phyloP scores from a whole-genome alignment of 2,797 vertebrate genomes.

The Coilia nasus region DNA sequence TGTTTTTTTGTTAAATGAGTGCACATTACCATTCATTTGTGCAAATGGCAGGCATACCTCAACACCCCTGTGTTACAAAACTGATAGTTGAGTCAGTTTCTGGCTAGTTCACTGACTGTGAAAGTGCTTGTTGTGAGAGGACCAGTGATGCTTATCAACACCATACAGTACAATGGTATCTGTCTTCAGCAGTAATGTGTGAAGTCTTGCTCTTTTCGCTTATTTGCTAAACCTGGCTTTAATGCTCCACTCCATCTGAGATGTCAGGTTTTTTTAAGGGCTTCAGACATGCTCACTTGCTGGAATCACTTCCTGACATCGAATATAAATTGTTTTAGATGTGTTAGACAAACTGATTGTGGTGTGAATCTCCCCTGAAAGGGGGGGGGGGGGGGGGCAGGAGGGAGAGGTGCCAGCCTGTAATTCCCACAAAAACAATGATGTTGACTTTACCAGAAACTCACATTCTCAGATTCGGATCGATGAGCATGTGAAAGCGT shows the following conservation, averaged over 20 bases:
- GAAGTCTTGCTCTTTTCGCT: not conserved
- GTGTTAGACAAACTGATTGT: not conserved
- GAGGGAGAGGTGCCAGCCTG: not conserved
- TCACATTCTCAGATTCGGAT: conserved; percentile 2
- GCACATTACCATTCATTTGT: not conserved
- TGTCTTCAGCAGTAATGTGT: not conserved
- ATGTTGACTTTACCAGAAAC: not conserved
- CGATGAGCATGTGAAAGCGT: not conserved
- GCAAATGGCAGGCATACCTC: not conserved
- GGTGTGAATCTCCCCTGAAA: conserved; percentile 1
- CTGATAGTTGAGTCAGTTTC: not conserved
- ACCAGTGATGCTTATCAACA: not conserved
- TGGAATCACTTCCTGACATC: not conserved
- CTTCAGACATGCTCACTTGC: not conserved
- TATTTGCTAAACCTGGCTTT: not conserved
- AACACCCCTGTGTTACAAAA: not conserved
- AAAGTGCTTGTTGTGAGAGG: not conserved
- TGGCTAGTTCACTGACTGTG: not conserved
- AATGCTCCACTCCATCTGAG: not conserved
- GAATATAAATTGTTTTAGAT: not conserved
- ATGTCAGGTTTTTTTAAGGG: not conserved
- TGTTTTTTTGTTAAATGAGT: not conserved
- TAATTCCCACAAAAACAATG: not conserved
- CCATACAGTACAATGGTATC: not conserved
- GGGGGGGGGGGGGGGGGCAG: too few relatives aligned